phyloP scores from a whole-genome alignment of 2,113 vertebrate genomes.

The Barnardius zonarius region DNA sequence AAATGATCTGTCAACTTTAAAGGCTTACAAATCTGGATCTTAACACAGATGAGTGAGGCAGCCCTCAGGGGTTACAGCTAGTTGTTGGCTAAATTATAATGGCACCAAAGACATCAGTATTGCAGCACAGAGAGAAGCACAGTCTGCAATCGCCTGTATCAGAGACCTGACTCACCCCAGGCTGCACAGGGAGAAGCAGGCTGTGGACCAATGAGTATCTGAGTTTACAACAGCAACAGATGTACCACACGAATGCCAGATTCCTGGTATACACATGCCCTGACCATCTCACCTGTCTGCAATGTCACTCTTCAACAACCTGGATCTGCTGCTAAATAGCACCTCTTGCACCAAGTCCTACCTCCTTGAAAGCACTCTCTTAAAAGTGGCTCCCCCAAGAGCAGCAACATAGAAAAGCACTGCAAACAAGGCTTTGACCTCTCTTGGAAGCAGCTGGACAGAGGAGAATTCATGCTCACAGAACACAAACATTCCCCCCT shows the following conservation, averaged over 20 bases:
- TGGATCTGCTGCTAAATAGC: neutral
- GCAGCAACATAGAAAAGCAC: neutral
- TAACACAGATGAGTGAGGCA: neutral
- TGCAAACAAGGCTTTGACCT: neutral
- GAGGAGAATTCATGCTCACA: neutral
- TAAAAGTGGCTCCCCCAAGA: neutral
- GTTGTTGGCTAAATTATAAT: neutral
- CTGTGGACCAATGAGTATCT: neutral
- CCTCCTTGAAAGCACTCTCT: neutral
- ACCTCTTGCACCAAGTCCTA: neutral
- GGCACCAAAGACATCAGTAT: neutral
- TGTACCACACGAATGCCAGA: rapidly evolving
- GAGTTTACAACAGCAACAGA: neutral
- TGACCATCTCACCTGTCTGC: rapidly evolving
- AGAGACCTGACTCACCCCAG: rapidly evolving
- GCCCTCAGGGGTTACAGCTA: neutral
- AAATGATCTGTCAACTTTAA: constrained; percentile 24
- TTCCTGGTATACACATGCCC: neutral
- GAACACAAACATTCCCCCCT: neutral
- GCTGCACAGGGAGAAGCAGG: neutral
- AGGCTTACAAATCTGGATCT: neutral
- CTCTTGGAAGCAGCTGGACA: neutral
- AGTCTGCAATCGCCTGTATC: rapidly evolving
- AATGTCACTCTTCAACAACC: neutral
- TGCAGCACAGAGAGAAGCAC: neutral